phyloP scores from a whole-genome alignment of 2,797 vertebrate genomes.

The Harpagifer antarcticus region DNA sequence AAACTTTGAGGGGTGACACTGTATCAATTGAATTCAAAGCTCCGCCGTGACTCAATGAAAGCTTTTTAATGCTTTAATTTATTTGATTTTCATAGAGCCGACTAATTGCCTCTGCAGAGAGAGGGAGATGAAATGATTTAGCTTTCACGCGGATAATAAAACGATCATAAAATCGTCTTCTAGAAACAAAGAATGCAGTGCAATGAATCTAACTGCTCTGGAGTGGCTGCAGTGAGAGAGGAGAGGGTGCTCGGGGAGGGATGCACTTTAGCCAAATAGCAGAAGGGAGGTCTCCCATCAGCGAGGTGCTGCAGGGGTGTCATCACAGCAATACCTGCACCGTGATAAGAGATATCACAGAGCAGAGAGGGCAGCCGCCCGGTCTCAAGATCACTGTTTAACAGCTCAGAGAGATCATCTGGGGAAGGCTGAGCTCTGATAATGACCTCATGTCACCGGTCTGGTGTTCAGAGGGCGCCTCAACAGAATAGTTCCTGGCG shows the following conservation, averaged over 20 bases:
- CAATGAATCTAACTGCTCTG: slow-evolving; percentile 53
- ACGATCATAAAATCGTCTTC: slow-evolving; percentile 63
- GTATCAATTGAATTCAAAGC: slow-evolving; percentile 31
- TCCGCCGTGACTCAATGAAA: slow-evolving; percentile 49
- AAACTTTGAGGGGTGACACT: slow-evolving; percentile 18
- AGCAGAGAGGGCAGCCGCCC: slow-evolving; percentile 23
- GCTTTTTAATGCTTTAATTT: slow-evolving; percentile 59
- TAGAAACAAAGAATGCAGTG: slow-evolving; percentile 59
- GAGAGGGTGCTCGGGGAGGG: slow-evolving; percentile 47
- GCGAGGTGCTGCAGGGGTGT: slow-evolving; percentile 38
- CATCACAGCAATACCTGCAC: slow-evolving; percentile 37
- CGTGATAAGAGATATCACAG: slow-evolving; percentile 40
- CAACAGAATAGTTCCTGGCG: too few relatives aligned
- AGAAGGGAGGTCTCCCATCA: slow-evolving; percentile 44
- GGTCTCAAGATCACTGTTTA: slow-evolving; percentile 22
- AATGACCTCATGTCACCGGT: slow-evolving; percentile 1
- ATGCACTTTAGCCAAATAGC: slow-evolving; percentile 48
- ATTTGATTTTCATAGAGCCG: slow-evolving; percentile 65
- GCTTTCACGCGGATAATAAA: slow-evolving; percentile 65
- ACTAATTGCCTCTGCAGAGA: slow-evolving; percentile 64
- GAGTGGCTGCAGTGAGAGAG: slow-evolving; percentile 50
- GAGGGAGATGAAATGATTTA: slow-evolving; percentile 52
- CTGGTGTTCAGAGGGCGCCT: background rate
- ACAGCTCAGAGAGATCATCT: slow-evolving; percentile 26
- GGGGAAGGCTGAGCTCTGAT: slow-evolving; percentile 3